phyloP scores from a whole-genome alignment of 2,113 vertebrate species.

The Periophthalmus modestus region DNA sequence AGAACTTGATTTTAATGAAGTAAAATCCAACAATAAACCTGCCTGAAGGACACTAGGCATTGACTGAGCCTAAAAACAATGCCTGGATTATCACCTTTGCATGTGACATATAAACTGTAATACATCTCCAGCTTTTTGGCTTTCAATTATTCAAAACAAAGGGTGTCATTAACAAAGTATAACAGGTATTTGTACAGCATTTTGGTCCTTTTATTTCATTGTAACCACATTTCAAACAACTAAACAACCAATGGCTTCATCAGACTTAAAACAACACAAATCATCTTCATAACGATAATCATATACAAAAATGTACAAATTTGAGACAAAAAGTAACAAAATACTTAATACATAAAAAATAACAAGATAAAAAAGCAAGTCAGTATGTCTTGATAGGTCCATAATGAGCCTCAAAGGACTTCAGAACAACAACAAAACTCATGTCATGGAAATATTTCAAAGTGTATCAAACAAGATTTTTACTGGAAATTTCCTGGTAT shows the following conservation, averaged over 20 bases:
- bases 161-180: neutral
- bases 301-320: constrained; percentile 72
- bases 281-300: constrained; percentile 58
- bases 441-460: neutral
- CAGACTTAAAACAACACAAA: constrained; percentile 78
- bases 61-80: too few species aligned
- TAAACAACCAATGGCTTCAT: constrained; percentile 79
- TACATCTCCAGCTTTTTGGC: neutral
- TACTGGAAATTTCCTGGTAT: neutral
- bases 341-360: constrained; percentile 37
- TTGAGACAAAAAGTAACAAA: constrained; percentile 51
- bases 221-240: constrained; percentile 82
- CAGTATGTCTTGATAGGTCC: constrained; percentile 50
- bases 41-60: too few species aligned
- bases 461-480: neutral
- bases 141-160: neutral
- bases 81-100: too few species aligned
- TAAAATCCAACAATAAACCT: too few species aligned
- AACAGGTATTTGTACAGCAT: constrained; percentile 54
- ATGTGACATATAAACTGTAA: too few species aligned
- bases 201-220: constrained; percentile 82
- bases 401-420: constrained; percentile 38
- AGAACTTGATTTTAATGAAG: too few species aligned
- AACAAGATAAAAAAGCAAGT: constrained; percentile 26
- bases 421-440: neutral